Evolutionary conservation across 2,888 invertebrate species (phyloP).

Genomic region (Ormyrus rosae): DNA sequence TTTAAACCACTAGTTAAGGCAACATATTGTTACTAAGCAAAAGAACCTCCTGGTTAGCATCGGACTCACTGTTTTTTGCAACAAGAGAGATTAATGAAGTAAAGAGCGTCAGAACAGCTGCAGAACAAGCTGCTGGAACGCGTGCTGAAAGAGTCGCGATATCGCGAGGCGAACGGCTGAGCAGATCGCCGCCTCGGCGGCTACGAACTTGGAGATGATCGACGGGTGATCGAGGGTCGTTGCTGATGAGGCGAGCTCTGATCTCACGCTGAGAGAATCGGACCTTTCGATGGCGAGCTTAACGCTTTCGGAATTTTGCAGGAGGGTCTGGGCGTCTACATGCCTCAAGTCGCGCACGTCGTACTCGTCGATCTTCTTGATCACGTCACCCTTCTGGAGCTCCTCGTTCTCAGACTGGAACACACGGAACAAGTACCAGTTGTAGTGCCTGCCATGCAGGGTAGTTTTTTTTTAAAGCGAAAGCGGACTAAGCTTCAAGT

Average conservation of each 20-base stretch:
- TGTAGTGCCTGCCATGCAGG: too few species aligned
- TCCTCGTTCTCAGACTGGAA: constrained; percentile 89
- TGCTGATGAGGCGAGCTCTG: constrained; percentile 27
- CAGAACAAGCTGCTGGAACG: constrained; percentile 45
- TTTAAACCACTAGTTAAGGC: too few species aligned
- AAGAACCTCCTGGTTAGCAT: too few species aligned
- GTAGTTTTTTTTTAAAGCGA: too few species aligned
- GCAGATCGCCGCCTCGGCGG: neutral
- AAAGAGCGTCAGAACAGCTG: constrained; percentile 56
- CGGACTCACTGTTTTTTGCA: constrained; percentile 25
- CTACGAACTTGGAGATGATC: constrained; percentile 38
- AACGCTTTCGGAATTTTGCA: constrained; percentile 88
- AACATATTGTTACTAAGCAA: too few species aligned
- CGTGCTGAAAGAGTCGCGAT: constrained; percentile 4
- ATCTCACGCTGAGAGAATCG: constrained; percentile 47
- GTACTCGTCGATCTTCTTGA: constrained; percentile 92
- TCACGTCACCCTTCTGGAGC: constrained; percentile 92
- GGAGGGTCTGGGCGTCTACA: constrained; percentile 92
- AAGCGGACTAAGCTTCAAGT: too few species aligned
- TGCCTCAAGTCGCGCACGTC: constrained; percentile 92
- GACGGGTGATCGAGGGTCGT: constrained; percentile 7
- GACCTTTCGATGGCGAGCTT: constrained; percentile 89
- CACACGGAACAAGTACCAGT: constrained; percentile 33
- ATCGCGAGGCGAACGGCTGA: neutral
- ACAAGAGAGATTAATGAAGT: neutral